Evolutionary conservation across 2,888 invertebrate genomes (phyloP), one percentile per base, ranked within the genome.

Genomic region (Crocallis elinguaria): DNA sequence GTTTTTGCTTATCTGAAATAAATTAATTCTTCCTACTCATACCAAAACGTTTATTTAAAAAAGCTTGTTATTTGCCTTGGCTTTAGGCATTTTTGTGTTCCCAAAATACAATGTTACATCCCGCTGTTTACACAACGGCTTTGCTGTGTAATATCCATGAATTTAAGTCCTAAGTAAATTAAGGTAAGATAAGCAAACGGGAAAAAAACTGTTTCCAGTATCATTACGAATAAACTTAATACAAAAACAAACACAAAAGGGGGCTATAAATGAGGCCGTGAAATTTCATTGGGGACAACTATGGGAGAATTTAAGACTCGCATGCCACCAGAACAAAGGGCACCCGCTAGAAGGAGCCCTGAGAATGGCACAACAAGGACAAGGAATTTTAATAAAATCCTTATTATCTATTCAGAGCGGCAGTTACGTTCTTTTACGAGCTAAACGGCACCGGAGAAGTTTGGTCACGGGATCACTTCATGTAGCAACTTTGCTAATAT

Each of bases 321-420:
- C 77, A 79, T 83, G 78, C 77, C 80, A 66, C 62, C 75, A 72
- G 78, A 79, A 87, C 86, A 88, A 89, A 85, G 79, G 82, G 43
- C 46, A 68, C 51, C 49, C 66, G 68, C 70, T 70, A 56, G 70
- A 70, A 54, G 48, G 73, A 72, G 68, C 73, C 82, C 71, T 71
- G 68, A 76, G 75, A 82, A 82, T 77, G 73, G 76, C 82, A 78
- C 83, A 84, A 88, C 84, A 88, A 86, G 85, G 84, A 75, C 82
- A 82, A 83, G 86, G 85, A 88, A 88, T 88, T 88, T 90, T 89
- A 88, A 88, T 90, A 88, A 86, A 88, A 88, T 81, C 83, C 86
- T 86, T 87, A 88, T 88, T 88, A 88, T 84, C 85, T 87, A 89
- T 88, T 89, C 87, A 86, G 75, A 79, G 78, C 79, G 80, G 79